Conservation (phyloP, 2,888 invertebrate species). For the Acanthosepion pharaonis region DNA sequence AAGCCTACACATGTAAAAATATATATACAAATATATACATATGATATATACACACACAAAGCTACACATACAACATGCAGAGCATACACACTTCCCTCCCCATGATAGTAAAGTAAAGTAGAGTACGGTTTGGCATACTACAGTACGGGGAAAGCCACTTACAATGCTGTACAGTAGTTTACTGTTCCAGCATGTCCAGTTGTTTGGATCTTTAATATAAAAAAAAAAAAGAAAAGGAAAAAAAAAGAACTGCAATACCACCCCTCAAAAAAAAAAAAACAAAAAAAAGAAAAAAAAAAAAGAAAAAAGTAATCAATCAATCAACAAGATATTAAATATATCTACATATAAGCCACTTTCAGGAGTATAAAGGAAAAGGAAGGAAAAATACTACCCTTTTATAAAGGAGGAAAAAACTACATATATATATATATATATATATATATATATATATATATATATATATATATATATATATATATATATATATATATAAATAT, state of each 20-base stretch:
- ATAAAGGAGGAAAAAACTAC: constrained; percentile 8
- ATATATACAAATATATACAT: background rate
- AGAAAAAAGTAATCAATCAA: background rate
- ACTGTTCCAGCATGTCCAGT: background rate
- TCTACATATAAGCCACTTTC: background rate
- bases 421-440: background rate
- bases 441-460: background rate
- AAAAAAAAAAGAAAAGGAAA: background rate
- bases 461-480: background rate
- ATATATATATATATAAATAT: background rate
- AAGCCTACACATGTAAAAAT: background rate
- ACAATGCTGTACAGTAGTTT: background rate
- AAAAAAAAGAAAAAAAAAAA: background rate
- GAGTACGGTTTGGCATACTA: background rate
- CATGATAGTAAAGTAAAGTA: background rate
- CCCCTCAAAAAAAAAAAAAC: background rate
- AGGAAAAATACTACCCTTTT: background rate
- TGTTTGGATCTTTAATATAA: background rate
- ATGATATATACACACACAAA: background rate
- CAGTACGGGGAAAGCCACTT: background rate
- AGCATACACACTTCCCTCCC: background rate
- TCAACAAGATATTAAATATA: background rate
- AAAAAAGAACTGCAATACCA: background rate
- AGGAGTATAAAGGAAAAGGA: background rate
- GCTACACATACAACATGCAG: background rate